A percentile compares a stretch with the other conserved stretches of the same genome.
phyloP scores from a whole-genome alignment of 92 coral and sea anemone species.

The Heliopora coerulea region DNA sequence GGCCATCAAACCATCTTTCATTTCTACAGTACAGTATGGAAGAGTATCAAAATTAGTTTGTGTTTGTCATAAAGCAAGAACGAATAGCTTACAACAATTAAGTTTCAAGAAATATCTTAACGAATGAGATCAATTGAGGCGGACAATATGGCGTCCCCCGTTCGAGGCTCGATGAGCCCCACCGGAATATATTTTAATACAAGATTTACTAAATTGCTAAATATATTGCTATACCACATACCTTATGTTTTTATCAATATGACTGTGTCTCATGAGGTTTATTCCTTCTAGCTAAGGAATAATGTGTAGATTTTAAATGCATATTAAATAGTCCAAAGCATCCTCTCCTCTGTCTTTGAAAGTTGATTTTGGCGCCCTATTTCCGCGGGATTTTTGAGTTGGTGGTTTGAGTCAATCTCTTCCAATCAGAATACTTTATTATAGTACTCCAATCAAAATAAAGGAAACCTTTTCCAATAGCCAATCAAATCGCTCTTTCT shows the following conservation, averaged over 20 bases:
- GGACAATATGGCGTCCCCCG: conserved; percentile 18
- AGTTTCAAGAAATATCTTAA: not conserved
- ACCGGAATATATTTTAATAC: too few species aligned
- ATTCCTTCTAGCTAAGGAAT: not conserved
- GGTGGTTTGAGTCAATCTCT: conserved; percentile 9
- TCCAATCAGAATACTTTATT: not conserved
- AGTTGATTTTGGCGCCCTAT: conserved; percentile 46
- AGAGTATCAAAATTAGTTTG: not conserved
- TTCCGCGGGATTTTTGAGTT: conserved; percentile 38
- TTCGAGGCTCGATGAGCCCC: not conserved
- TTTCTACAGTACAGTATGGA: too few species aligned
- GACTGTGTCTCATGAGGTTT: not conserved
- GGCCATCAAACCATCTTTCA: too few species aligned
- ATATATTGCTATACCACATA: too few species aligned
- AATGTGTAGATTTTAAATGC: conserved; percentile 4
- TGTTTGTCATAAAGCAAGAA: not conserved
- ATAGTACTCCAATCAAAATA: not conserved
- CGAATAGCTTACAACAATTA: not conserved
- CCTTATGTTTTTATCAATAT: too few species aligned
- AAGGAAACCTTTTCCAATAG: not conserved
- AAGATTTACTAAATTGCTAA: too few species aligned
- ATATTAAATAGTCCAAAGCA: not conserved
- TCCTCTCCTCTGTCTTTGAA: not conserved
- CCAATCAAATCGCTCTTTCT: conserved; percentile 12
- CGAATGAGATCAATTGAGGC: not conserved